A percentile compares a stretch with the other conserved stretches of the same genome.
phyloP scores from a whole-genome alignment of 2,888 invertebrate species.

The Helobdella robusta region DNA sequence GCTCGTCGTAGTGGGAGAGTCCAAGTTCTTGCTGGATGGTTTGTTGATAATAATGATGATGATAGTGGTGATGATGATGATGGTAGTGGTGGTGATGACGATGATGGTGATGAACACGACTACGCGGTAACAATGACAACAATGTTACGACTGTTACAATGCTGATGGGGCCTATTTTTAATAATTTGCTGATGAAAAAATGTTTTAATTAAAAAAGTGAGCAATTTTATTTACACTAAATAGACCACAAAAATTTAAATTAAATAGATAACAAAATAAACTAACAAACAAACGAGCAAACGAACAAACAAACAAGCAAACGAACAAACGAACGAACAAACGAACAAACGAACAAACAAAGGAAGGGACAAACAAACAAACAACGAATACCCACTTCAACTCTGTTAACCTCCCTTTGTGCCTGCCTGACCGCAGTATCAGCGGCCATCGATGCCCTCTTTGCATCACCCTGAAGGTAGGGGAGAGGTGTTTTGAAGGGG shows the following conservation, averaged over 20 bases:
- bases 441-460: slow-evolving; percentile 15
- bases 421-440: slow-evolving; percentile 21
- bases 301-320: too few species aligned
- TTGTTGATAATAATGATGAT: slow-evolving; percentile 3
- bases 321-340: too few species aligned
- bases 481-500: too few species aligned
- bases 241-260: too few species aligned
- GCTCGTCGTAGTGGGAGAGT: not conserved
- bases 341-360: too few species aligned
- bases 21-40: not conserved
- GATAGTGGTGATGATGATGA: slow-evolving; percentile 10
- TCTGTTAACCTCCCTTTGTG: slow-evolving; percentile 18
- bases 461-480: not conserved
- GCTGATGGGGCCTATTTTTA: not conserved
- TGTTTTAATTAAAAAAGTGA: too few species aligned
- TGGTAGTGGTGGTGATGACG: not conserved
- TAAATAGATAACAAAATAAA: too few species aligned
- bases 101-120: not conserved
- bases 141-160: not conserved
- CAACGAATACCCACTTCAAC: slow-evolving; percentile 14
- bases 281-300: too few species aligned
- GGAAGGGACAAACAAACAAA: too few species aligned
- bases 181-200: too few species aligned
- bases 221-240: too few species aligned
- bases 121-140: not conserved